Percentiles rank a stretch among this genome's conserved stretches.
These are phyloP conservation scores for Pitangus sulphuratus DNA, from an alignment of 2,797 vertebrate species.

Conservation along the genomic window DNA sequence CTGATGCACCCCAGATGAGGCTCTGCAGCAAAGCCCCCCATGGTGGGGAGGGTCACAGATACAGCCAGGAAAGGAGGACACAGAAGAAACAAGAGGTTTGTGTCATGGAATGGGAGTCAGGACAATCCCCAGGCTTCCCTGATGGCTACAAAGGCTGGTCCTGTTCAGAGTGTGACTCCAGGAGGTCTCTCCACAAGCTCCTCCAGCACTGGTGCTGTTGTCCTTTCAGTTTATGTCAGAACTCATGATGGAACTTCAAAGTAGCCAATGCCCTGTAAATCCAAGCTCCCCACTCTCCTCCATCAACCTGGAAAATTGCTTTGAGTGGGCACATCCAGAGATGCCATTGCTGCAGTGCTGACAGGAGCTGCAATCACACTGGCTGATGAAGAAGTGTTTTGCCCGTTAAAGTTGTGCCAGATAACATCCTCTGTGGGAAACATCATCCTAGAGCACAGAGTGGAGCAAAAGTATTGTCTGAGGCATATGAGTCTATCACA, in stretches of 20 bases:
- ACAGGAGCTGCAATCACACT: not conserved
- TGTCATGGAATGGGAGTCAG: not conserved
- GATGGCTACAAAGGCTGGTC: not conserved
- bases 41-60: not conserved
- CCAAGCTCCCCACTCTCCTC: not conserved
- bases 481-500: not conserved
- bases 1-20: not conserved
- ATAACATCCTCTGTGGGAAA: not conserved
- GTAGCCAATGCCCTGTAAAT: not conserved
- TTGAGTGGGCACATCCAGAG: not conserved
- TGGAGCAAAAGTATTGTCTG: conserved; percentile 36
- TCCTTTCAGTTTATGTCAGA: not conserved
- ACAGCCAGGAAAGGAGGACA: not conserved
- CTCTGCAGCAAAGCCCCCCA: not conserved
- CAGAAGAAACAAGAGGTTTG: not conserved
- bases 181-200: not conserved
- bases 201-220: not conserved
- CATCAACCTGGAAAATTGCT: not conserved
- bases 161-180: not conserved
- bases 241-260: not conserved
- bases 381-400: not conserved
- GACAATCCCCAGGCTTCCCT: not conserved
- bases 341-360: not conserved
- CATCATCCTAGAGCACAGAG: not conserved
- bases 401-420: not conserved